phyloP scores from a whole-genome alignment of 2,888 invertebrate species.

The Coenonympha glycerion region DNA sequence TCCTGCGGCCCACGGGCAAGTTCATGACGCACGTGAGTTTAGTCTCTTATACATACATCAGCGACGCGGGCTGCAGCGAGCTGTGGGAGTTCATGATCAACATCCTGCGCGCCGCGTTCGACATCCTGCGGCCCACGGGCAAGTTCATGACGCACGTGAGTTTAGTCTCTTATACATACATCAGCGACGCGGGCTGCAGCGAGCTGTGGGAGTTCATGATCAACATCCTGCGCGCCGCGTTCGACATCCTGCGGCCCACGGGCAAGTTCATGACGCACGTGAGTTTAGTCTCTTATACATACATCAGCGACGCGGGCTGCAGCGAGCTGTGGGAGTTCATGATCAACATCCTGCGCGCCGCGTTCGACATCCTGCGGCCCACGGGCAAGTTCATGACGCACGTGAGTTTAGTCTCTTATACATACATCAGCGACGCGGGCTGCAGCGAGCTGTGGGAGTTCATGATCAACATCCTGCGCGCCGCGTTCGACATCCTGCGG shows the following conservation, averaged over 20 bases:
- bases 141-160: conserved; percentile 93
- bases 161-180: no score
- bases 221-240: conserved; percentile 85
- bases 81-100: conserved; percentile 92
- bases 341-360: conserved; percentile 84
- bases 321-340: conserved; percentile 94
- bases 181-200: conserved; percentile 86
- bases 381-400: conserved; percentile 94
- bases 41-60: no score
- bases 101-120: conserved; percentile 86
- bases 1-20: conserved; percentile 88
- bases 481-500: conserved; percentile 87
- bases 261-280: conserved; percentile 96
- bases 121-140: conserved; percentile 86
- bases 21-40: conserved; percentile 89
- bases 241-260: conserved; percentile 84
- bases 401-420: conserved; percentile 79
- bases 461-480: conserved; percentile 85
- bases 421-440: conserved; percentile 85
- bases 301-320: conserved; percentile 85
- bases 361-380: conserved; percentile 86
- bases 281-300: no score
- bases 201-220: conserved; percentile 93
- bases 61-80: conserved; percentile 86
- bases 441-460: conserved; percentile 93